phyloP scores from a whole-genome alignment of 1,140 invertebrate genomes.

The Chironomus striatipennis region DNA sequence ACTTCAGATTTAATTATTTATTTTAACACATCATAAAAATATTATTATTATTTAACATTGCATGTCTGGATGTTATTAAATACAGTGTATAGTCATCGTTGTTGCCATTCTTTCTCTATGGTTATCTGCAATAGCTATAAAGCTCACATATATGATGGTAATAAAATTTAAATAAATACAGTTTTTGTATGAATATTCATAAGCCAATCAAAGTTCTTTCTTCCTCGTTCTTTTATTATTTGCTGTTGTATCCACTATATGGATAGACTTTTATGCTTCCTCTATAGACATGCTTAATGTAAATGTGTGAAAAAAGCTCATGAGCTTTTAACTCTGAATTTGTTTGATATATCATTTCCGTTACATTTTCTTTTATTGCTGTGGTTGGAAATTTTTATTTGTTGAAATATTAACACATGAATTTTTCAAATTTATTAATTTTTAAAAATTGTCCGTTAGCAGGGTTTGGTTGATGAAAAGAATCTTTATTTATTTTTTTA shows the following conservation, averaged over 20 bases:
- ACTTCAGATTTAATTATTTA: constrained; percentile 23
- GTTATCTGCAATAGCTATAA: constrained; percentile 22
- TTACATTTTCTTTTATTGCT: background rate
- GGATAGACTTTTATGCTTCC: background rate
- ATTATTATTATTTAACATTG: constrained; percentile 9
- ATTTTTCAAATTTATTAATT: background rate
- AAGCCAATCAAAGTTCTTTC: constrained; percentile 20
- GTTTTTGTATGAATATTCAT: constrained; percentile 22
- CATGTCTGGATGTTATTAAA: constrained; percentile 22
- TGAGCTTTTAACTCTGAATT: background rate
- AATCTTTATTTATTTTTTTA: too few species aligned
- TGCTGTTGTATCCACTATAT: background rate
- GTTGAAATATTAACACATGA: background rate
- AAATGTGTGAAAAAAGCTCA: background rate
- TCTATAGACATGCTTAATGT: too few species aligned
- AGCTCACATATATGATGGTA: constrained; percentile 18
- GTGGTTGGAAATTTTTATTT: background rate
- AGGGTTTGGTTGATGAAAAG: too few species aligned
- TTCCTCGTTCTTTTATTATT: background rate
- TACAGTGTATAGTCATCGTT: background rate
- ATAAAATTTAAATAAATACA: constrained; percentile 24
- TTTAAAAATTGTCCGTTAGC: too few species aligned
- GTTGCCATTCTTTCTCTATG: background rate
- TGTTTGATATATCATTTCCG: constrained; percentile 1
- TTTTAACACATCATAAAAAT: constrained; percentile 24